A percentile compares a stretch with the other conserved stretches of the same genome.
Conservation (phyloP, 2,797 vertebrate genomes). For the Pipistrellus pygmaeus region DNA sequence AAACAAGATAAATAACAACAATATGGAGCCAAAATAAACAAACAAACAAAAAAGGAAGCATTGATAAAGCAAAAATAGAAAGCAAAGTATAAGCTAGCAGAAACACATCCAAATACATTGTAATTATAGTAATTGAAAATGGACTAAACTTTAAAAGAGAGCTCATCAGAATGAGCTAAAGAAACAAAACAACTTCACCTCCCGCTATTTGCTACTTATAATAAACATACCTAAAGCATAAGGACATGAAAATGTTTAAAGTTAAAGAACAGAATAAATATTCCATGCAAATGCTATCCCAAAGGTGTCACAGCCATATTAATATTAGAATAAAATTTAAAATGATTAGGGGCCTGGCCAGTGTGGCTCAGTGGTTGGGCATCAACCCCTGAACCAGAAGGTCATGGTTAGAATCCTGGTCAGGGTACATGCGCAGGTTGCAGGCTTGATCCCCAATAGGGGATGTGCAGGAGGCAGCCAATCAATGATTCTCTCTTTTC, state of each 20-base stretch:
- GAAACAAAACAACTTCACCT: background rate
- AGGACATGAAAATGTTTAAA: background rate
- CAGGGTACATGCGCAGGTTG: no score
- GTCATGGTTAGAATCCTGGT: no score
- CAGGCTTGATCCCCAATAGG: no score
- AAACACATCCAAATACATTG: background rate
- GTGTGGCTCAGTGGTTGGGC: no score
- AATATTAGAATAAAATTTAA: slow-evolving; percentile 25
- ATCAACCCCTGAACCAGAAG: no score
- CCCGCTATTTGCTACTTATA: background rate
- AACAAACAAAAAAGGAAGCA: background rate
- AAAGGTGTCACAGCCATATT: background rate
- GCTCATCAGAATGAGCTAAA: background rate
- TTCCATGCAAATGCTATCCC: background rate
- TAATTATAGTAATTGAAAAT: slow-evolving; percentile 9
- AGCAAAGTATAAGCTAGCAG: slow-evolving; percentile 35
- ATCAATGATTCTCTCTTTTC: no score
- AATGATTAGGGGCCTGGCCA: background rate
- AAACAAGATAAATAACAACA: background rate
- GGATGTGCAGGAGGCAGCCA: no score
- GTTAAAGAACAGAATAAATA: background rate
- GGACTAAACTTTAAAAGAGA: slow-evolving; percentile 16
- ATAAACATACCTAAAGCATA: background rate
- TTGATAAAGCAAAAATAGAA: slow-evolving; percentile 26
- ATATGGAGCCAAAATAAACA: background rate